Base-by-base conservation (phyloP, 1,140 invertebrate species). In the Limonius californicus region DNA sequence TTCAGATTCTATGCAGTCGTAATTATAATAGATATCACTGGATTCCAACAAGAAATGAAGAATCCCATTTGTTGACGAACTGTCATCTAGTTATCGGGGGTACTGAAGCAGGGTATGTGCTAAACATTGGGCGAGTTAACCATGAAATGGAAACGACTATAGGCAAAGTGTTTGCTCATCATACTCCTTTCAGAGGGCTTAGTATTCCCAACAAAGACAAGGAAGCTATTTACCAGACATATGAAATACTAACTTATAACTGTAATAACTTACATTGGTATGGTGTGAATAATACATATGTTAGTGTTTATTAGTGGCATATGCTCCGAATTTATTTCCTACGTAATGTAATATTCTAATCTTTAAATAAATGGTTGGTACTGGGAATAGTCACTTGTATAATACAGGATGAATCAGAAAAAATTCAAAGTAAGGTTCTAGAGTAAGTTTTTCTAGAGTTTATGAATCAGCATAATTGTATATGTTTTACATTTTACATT, bases 131-230 rank as follows among this genome's bases (percentile, higher is more conserved):
- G 7, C 18, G 53, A 20, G 35, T 61, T 12, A 54, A 21, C 14
- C 23, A 43, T 12, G 30, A 61, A 21, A 42, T 30, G 30, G 47
- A 54, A 18, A 30, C 39, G 1, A 32, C 55, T 1, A 15, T 61
- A 11, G 59, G 59, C 11, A 61, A 61, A 43, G 59, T 61, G 4
- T 61, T 61, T 53, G 50, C 59, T 4, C 53, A 61, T 27, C 39
- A 45, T 19, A 55, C 54, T 54, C 54, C 54, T 3, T 61, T 53
- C 45, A 42, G 45, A 14, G 59, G 59, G 12, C 19, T 61, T 11
- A 47, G 43, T 18, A 54, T 61, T 27, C 59, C 59, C 4, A 3
- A 35, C 14, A 50, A 43, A 0, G 30, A 21, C 7, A 35, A 43
- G 21, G 54, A 55, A 30, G 50, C 59, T 1, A 39, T 43, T 11